Evolutionary conservation across 1,140 invertebrate genomes (phyloP), one percentile per base, ranked within the genome.

Genomic region (Galleria mellonella): DNA sequence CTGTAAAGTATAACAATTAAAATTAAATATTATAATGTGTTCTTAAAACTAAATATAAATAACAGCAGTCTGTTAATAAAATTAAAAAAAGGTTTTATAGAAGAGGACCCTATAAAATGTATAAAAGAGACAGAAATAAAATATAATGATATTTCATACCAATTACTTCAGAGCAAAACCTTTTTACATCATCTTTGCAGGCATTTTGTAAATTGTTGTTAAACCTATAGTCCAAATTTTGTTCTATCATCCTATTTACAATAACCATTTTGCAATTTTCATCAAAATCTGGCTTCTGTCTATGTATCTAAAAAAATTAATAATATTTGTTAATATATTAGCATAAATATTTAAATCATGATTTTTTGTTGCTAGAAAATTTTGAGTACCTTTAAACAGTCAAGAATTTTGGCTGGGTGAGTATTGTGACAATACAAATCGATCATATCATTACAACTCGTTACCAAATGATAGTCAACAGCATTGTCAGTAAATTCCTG

Each of bases 211-310:
- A 87, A 5, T 91, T 88, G 9, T 95, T 94, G 88, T 99, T 98
- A 36, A 99, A 92, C 55, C 97, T 90, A 64, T 95, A 96, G 85
- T 99, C 97, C 33, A 92, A 90, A 74, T 95, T 96, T 85, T 97
- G 95, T 77, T 97, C 95, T 43, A 96, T 93, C 91, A 98, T 94
- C 71, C 98, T 89, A 75, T 93, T 92, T 6, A 96, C 87, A 2
- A 99, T 92, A 9, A 98, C 89, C 39, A 91, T 86, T 65, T 94
- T 92, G 76, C 98, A 99, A 41, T 92, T 92, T 42, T 92, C 89
- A 73, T 97, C 94, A 86, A 97, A 98, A 13, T 88, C 90, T 11
- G 88, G 79, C 56, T 96, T 91, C 69, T 97, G 92, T 72, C 94
- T 95, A 58, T 94, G 90, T 51, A 87, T 90, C 86, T 92, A 45